Conservation (phyloP, 2,113 vertebrate species). For the Ursus arctos region DNA sequence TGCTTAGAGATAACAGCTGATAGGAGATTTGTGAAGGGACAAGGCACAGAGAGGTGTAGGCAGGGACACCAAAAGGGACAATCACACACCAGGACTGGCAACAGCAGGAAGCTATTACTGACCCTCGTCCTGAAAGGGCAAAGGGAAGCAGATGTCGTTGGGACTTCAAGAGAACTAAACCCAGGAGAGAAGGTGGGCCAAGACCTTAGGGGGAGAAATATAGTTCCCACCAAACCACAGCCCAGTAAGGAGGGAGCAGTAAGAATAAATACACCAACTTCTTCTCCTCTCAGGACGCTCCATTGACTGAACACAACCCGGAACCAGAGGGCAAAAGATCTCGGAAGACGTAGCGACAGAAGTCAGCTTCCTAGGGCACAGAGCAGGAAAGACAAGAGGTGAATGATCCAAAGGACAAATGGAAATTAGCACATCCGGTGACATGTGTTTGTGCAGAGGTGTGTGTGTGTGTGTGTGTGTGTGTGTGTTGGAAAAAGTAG, state of each 20-base stretch:
- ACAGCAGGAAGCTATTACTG: neutral
- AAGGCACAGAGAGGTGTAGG: neutral
- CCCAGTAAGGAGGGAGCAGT: neutral
- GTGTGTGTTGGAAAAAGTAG: neutral
- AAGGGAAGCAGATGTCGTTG: neutral
- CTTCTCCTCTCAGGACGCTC: neutral
- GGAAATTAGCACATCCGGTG: neutral
- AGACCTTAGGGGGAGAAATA: neutral
- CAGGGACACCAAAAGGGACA: neutral
- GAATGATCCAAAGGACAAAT: neutral
- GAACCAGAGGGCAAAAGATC: neutral
- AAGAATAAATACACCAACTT: neutral
- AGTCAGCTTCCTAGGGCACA: neutral
- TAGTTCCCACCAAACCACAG: neutral
- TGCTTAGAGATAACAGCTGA: neutral
- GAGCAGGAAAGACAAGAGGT: neutral
- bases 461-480: neutral
- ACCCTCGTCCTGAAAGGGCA: neutral
- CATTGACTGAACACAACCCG: neutral
- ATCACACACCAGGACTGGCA: neutral
- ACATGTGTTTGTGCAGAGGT: neutral
- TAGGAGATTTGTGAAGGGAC: neutral
- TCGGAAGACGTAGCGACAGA: neutral
- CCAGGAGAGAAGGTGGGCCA: neutral
- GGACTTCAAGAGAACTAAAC: neutral